These are phyloP conservation scores for Myotis pilosus DNA, from an alignment of 2,797 vertebrate species.

Conservation along the genomic window DNA sequence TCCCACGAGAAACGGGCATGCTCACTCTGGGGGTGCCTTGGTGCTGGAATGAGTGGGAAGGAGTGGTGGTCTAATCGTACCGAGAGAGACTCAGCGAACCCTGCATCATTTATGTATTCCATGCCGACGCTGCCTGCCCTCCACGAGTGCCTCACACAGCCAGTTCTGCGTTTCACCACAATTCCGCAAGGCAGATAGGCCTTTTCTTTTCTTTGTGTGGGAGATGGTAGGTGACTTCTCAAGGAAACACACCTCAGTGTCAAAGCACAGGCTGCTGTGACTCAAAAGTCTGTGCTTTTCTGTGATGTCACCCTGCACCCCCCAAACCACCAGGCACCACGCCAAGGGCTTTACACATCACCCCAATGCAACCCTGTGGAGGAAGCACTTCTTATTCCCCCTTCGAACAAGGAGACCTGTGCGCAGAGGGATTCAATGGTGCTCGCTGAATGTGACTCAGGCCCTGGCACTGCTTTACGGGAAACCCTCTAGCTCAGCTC, in stretches of 20 bases:
- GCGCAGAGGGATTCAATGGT: not conserved
- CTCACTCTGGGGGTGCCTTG: not conserved
- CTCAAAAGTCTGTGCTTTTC: not conserved
- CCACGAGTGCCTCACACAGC: not conserved
- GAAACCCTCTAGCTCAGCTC: not conserved
- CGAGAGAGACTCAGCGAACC: not conserved
- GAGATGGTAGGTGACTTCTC: not conserved
- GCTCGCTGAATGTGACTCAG: not conserved
- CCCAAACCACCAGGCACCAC: not conserved
- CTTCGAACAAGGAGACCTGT: not conserved
- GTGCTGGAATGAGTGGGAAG: not conserved
- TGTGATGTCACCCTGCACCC: not conserved
- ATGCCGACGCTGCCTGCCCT: not conserved
- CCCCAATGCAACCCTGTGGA: not conserved
- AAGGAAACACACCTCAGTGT: not conserved
- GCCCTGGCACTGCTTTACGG: not conserved
- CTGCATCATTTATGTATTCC: not conserved
- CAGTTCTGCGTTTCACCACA: not conserved
- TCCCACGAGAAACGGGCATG: fast-evolving
- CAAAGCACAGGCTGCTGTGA: not conserved
- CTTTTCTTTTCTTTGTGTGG: not conserved
- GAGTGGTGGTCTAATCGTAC: not conserved
- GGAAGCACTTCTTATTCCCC: not conserved
- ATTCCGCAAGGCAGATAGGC: no score
- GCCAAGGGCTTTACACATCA: not conserved